A percentile compares a stretch with the other conserved stretches of the same genome.
Evolutionary conservation across 2,797 vertebrate species (phyloP).

Genomic region (Cryptoprocta ferox): DNA sequence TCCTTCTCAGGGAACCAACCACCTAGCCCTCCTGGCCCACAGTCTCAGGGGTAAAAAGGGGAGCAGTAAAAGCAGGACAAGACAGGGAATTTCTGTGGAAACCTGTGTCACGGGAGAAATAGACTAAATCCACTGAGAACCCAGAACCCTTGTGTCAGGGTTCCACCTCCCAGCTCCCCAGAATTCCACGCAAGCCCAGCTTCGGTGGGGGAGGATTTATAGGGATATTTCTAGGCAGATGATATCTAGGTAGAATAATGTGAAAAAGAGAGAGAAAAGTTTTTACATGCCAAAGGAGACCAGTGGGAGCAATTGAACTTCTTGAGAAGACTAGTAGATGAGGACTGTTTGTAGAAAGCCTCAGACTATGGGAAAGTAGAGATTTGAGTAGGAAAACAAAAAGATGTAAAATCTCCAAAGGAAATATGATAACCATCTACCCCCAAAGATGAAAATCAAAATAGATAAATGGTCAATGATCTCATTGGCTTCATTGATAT

Average conservation of each 20-base stretch:
- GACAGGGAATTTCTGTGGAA: not conserved
- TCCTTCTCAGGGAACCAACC: not conserved
- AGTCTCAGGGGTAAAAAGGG: not conserved
- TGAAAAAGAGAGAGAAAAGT: not conserved
- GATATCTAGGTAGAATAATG: not conserved
- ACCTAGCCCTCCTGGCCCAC: not conserved
- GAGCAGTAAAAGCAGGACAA: not conserved
- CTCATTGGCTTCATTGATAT: not conserved
- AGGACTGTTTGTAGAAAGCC: not conserved
- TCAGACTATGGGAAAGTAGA: not conserved
- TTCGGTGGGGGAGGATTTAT: too few species aligned
- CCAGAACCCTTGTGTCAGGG: not conserved
- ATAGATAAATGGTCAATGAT: not conserved
- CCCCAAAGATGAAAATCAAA: not conserved
- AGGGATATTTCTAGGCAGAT: not conserved
- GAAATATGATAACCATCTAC: not conserved
- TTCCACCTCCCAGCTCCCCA: not conserved
- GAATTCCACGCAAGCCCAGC: too few species aligned
- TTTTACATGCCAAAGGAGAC: not conserved
- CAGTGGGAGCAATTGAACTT: not conserved
- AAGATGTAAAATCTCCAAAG: not conserved
- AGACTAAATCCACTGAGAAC: not conserved
- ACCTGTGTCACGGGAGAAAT: accelerated
- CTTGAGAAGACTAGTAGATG: not conserved
- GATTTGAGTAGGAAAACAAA: not conserved